Percentiles rank a stretch among this genome's conserved stretches.
These are phyloP conservation scores for Morinoia aosen DNA, from an alignment of 2,888 invertebrate species.

Conservation along the genomic window DNA sequence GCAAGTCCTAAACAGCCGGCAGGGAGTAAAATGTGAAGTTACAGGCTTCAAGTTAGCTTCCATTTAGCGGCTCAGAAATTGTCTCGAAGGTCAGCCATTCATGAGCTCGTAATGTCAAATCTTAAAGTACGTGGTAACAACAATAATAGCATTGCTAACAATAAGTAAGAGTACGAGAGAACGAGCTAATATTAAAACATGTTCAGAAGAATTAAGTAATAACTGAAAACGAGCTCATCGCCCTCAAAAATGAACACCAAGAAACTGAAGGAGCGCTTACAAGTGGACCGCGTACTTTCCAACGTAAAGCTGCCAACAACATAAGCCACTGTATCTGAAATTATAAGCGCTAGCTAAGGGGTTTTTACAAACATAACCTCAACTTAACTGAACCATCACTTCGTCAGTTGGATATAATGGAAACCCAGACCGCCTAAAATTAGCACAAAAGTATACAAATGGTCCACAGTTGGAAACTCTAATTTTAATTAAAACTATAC, in stretches of 20 bases:
- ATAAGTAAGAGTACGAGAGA: conserved; percentile 9
- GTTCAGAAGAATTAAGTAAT: not conserved
- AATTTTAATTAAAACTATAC: not conserved
- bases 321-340: not conserved
- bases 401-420: not conserved
- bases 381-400: not conserved
- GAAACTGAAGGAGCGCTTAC: not conserved
- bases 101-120: not conserved
- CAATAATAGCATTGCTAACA: conserved; percentile 40
- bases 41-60: not conserved
- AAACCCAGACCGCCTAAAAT: not conserved
- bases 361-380: not conserved
- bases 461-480: not conserved
- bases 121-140: conserved; percentile 37
- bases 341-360: too few species aligned
- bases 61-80: not conserved
- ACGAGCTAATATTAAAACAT: conserved; percentile 15
- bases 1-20: not conserved
- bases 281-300: not conserved
- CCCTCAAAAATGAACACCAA: not conserved
- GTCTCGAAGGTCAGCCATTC: not conserved
- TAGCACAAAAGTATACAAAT: not conserved
- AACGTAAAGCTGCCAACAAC: not conserved
- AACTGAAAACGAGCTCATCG: not conserved
- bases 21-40: not conserved